Evolutionary conservation across 2,797 vertebrate species (phyloP), one percentile per base, ranked within the genome.

Genomic region (Triplophysa bombifrons): DNA sequence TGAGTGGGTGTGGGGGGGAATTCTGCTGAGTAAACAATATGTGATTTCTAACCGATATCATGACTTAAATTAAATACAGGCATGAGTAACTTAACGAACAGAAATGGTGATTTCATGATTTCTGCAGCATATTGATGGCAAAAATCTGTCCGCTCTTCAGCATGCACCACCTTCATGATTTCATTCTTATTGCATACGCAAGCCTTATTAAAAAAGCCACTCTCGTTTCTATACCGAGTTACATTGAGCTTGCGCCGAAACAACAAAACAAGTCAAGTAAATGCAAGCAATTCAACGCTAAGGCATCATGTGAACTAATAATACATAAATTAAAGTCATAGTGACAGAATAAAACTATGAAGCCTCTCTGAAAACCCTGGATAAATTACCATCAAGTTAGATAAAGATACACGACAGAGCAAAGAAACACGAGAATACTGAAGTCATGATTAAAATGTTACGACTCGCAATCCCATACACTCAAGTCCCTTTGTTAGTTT

Each of bases 271-370:
- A 82, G 74, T 84, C 80, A 82, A 91, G 87, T 89, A 88, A 90
- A 92, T 89, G 88, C 91, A 92, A 91, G 89, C 90, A 61, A 84
- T 84, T 83, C 86, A 91, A 87, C 88, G 86, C 90, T 91, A 94
- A 94, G 92, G 94, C 94, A 93, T 91, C 92, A 90, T 90, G 94
- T 94, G 93, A 93, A 92, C 91, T 90, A 91, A 92, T 90, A 85
- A 90, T 84, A 88, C 79, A 87, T 86, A 87, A 85, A 83, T 85
- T 79, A 85, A 82, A 75, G 76, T 68, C 78, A 63, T 85, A 86
- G 82, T 41, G 70, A 71, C 55, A 38, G 61, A 64, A 64, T 38
- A 71, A 78, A 72, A 41, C 76, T 72, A 55, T 30, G 60, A 64
- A 64, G 68, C 58, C 38, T 71, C 63, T 65, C 50, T 64, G 74